Base-by-base conservation (phyloP, 2,797 vertebrate genomes). In the Meriones psammophilus region DNA sequence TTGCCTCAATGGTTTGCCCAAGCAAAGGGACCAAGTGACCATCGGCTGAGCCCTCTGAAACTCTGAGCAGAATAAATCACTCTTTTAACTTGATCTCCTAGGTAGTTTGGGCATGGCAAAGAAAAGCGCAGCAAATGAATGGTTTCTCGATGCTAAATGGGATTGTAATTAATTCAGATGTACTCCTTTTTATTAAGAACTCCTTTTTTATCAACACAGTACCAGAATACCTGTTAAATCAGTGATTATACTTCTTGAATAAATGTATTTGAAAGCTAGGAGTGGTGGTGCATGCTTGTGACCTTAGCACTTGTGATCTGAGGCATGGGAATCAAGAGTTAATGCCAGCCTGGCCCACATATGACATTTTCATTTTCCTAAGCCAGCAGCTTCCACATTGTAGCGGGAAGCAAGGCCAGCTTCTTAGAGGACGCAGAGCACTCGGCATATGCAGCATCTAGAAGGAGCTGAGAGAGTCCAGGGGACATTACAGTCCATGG, bases 121-220 rank as follows among this genome's bases (percentile, higher is more conserved):
- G 54, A 60, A 50, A 88, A 88, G 36, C 20, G 10, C 5, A 18
- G 9, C n/a, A 60, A 39, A 30, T 14, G 14, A 46, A 56, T 39
- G 30, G 8, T 62, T 90, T 86, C 71, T 86, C 88, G 60, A 79
- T 46, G 30, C 58, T 91, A 94, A 94, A 89, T 62, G 4, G 17
- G 78, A 88, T 69, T 13, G 28, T 64, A 81, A 26, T 66, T 58
- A 46, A 73, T 85, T 77, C 93, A 71, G 64, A 13, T 64, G 33
- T 83, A 50, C n/a, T n/a, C 69, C 50, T 46, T 24, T 64, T 87
- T 88, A 24, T 28, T 92, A 7, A 77, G 33, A 17, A 54, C 30
- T 68, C 93, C 50, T 81, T 83, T 95, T 42, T 74, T 30, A 18
- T 42, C 71, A 50, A 4, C 24, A 42, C 22, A 69, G 3, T 78